Conservation (phyloP, 2,797 vertebrate species). For the Scarus forsteni region DNA sequence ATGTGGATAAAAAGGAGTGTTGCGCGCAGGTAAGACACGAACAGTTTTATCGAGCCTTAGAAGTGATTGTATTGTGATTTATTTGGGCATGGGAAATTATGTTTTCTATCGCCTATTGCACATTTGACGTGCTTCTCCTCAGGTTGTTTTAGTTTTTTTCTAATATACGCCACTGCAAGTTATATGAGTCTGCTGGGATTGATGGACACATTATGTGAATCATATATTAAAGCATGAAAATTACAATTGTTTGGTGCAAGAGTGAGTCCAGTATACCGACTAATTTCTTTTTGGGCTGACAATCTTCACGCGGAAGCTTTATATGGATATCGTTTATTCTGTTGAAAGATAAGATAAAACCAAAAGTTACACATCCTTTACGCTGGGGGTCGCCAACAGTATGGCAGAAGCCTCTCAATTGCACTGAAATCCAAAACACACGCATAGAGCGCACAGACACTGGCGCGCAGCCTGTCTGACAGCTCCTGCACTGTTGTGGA, state of each 20-base stretch:
- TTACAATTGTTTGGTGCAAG: not conserved
- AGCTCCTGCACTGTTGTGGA: conserved; percentile 21
- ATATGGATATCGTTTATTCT: conserved; percentile 28
- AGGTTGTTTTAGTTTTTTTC: conserved; percentile 49
- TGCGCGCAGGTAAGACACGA: conserved; percentile 84
- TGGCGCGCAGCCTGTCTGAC: conserved; percentile 30
- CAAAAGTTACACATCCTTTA: conserved; percentile 39
- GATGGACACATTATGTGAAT: conserved; percentile 3
- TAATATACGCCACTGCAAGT: conserved; percentile 74
- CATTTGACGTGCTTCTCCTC: conserved; percentile 36
- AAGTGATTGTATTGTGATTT: not conserved
- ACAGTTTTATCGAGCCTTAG: not conserved
- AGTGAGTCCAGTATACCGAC: not conserved
- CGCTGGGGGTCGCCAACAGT: conserved; percentile 86
- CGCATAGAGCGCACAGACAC: not conserved
- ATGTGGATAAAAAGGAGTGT: conserved; percentile 88
- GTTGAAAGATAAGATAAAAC: conserved; percentile 36
- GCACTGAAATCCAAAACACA: conserved; percentile 14
- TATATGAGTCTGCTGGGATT: conserved; percentile 51
- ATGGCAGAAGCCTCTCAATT: conserved; percentile 36
- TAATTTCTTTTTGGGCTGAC: not conserved
- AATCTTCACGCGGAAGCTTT: conserved; percentile 1
- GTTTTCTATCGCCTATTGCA: conserved; percentile 2
- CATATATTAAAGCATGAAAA: not conserved
- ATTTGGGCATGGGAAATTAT: too few relatives aligned